Evolutionary conservation across 64 coral and sea anemone genomes (phyloP).

Genomic region (Trachythela sp.): DNA sequence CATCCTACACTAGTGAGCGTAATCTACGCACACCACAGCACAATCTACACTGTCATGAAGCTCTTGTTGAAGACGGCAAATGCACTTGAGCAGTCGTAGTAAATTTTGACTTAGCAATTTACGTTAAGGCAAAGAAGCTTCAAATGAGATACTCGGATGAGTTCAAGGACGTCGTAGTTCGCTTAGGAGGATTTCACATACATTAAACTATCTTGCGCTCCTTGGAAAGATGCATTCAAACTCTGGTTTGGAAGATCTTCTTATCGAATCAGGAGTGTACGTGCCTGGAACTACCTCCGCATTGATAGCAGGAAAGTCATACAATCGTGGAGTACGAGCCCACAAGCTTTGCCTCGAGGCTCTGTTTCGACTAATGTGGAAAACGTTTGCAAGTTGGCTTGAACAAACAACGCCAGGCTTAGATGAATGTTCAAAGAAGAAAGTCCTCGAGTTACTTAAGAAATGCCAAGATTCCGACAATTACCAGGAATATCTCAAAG

Average conservation of each 20-base stretch:
- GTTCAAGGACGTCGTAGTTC: background rate
- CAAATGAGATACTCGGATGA: background rate
- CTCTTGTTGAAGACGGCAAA: background rate
- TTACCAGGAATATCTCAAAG: background rate
- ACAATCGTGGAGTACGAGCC: background rate
- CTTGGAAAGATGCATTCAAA: background rate
- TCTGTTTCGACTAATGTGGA: background rate
- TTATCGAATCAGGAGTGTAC: background rate
- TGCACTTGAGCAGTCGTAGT: background rate
- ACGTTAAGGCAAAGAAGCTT: background rate
- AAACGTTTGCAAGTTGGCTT: background rate
- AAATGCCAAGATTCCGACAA: background rate
- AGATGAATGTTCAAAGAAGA: background rate
- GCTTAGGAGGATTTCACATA: background rate
- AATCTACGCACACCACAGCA: conserved; percentile 7
- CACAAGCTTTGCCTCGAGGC: background rate
- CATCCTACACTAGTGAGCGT: conserved; percentile 32
- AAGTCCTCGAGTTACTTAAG: background rate
- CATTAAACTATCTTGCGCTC: background rate
- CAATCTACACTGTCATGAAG: background rate
- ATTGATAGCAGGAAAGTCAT: conserved; percentile 3
- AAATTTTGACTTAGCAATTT: background rate
- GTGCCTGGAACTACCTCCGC: background rate
- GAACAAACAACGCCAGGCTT: background rate
- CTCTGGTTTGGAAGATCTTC: conserved; percentile 14